phyloP scores from a whole-genome alignment of 2,888 invertebrate genomes.

The Tanytarsus gracilentus region DNA sequence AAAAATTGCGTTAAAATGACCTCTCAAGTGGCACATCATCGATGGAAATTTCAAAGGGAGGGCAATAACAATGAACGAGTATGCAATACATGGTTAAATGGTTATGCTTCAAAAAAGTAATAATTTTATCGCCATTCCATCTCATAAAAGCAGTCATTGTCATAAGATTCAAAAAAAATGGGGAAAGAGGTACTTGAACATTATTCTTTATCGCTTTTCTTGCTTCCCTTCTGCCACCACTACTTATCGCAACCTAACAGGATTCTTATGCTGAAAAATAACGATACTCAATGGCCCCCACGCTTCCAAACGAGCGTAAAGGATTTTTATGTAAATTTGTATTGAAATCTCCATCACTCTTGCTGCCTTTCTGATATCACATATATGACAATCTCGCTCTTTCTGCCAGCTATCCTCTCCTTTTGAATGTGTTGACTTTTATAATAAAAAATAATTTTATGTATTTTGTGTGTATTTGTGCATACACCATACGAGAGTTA shows the following conservation, averaged over 20 bases:
- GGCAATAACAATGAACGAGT: too few species aligned
- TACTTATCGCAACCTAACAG: not conserved
- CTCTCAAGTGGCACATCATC: too few species aligned
- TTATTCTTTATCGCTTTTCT: constrained; percentile 24
- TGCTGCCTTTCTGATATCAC: constrained; percentile 12
- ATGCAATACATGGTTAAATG: too few species aligned
- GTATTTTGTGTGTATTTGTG: constrained; percentile 14
- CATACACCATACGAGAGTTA: not conserved
- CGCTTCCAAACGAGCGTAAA: not conserved
- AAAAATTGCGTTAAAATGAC: too few species aligned
- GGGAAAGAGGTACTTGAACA: constrained; percentile 20
- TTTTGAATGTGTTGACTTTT: constrained; percentile 23
- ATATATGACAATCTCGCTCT: constrained; percentile 1
- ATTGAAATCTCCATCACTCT: constrained; percentile 25
- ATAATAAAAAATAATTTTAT: constrained; percentile 28
- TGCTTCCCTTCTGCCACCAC: not conserved
- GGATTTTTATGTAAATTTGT: constrained; percentile 27
- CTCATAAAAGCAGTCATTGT: constrained; percentile 11
- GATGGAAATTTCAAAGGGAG: too few species aligned
- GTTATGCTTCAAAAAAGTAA: not conserved
- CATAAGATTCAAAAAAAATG: constrained; percentile 24
- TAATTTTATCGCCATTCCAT: constrained; percentile 11
- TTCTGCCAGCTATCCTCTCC: not conserved
- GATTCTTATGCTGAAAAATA: not conserved
- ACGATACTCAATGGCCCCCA: not conserved